Evolutionary conservation across 2,888 invertebrate species (phyloP).

Genomic region (Pristionchus fissidentatus): DNA sequence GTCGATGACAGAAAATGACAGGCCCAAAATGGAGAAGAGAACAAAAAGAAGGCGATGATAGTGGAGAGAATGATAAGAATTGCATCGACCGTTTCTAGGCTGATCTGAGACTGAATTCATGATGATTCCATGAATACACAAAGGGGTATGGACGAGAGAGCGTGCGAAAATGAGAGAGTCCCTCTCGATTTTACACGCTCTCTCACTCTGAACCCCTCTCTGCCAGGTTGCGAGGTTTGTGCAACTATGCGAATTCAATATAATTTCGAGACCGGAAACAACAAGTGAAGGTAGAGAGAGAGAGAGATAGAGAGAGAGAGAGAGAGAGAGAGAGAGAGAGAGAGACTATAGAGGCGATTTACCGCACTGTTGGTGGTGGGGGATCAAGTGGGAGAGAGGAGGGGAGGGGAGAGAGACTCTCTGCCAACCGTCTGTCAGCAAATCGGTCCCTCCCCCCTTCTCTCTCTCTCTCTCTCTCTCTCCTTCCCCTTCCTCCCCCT

Average conservation of each 20-base stretch:
- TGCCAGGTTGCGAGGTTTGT: no score
- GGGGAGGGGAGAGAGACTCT: not conserved
- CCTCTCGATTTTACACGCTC: no score
- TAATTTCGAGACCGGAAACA: constrained; percentile 28
- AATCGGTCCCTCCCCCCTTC: constrained; percentile 21
- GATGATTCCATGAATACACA: no score
- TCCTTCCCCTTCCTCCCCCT: not conserved
- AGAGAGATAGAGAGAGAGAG: not conserved
- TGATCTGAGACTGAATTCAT: constrained; percentile 5
- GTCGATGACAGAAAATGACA: not conserved
- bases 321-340: not conserved
- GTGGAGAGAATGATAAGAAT: constrained; percentile 25
- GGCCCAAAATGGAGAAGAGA: not conserved
- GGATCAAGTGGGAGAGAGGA: constrained; percentile 25
- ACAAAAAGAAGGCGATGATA: no score
- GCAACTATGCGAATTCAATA: not conserved
- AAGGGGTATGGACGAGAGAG: no score
- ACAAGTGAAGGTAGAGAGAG: constrained; percentile 1
- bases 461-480: constrained; percentile 11
- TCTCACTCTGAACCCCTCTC: no score
- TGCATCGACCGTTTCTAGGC: constrained; percentile 6
- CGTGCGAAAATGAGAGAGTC: no score
- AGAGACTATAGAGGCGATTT: constrained; percentile 44
- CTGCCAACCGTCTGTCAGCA: constrained; percentile 36
- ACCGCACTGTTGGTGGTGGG: constrained; percentile 31